phyloP scores from a whole-genome alignment of 2,888 invertebrate species.

The Clitarchus hookeri region DNA sequence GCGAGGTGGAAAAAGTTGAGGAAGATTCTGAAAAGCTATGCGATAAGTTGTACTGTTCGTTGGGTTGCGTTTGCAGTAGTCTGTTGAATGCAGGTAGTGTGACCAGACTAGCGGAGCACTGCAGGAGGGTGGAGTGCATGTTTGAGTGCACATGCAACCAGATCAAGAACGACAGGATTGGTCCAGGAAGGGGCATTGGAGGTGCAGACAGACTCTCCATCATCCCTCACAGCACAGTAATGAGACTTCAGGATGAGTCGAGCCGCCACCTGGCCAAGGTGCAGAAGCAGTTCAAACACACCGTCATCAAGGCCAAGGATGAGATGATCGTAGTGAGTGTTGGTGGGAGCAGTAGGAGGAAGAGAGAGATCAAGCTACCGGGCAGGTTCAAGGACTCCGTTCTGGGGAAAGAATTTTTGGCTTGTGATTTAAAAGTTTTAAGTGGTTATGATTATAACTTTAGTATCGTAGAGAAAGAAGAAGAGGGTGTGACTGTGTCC shows the following conservation, averaged over 20 bases:
- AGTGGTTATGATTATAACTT: background rate
- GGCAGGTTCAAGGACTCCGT: slow-evolving; percentile 64
- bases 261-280: slow-evolving; percentile 66
- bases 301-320: slow-evolving; percentile 67
- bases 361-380: slow-evolving; percentile 63
- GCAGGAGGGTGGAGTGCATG: slow-evolving; percentile 65
- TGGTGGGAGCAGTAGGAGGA: slow-evolving; percentile 60
- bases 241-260: slow-evolving; percentile 58
- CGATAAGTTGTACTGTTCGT: slow-evolving; percentile 60
- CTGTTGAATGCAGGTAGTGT: slow-evolving; percentile 52
- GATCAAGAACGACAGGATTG: background rate
- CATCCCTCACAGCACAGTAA: slow-evolving; percentile 48
- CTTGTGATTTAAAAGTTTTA: slow-evolving; percentile 33
- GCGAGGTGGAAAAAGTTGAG: slow-evolving; percentile 49
- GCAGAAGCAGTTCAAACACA: slow-evolving; percentile 74
- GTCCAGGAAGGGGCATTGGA: background rate
- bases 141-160: slow-evolving; percentile 59
- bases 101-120: slow-evolving; percentile 59
- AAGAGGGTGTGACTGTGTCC: background rate
- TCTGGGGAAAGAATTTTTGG: slow-evolving; percentile 39
- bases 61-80: slow-evolving; percentile 72
- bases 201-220: slow-evolving; percentile 48
- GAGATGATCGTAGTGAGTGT: slow-evolving; percentile 67
- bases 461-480: background rate
- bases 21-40: slow-evolving; percentile 54